A percentile compares a stretch with the other conserved stretches of the same genome.
These are phyloP conservation scores for Centropristis striata DNA, from an alignment of 2,113 vertebrate genomes.

Conservation along the genomic window DNA sequence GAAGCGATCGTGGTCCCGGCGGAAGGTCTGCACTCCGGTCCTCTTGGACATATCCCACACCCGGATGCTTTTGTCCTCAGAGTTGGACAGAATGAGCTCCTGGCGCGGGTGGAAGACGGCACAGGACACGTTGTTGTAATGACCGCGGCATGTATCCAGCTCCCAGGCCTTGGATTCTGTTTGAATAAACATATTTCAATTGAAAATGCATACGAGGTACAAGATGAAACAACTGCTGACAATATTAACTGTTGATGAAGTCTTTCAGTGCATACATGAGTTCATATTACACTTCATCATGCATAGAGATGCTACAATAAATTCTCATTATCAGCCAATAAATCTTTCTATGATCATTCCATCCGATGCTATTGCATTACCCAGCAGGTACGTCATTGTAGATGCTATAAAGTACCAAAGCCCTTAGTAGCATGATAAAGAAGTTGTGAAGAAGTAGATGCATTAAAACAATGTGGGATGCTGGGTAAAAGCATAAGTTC, in stretches of 20 bases:
- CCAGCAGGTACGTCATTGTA: not conserved
- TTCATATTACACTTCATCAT: not conserved
- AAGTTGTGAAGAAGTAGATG: not conserved
- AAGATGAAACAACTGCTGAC: too few relatives aligned
- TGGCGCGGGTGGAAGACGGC: slow-evolving; percentile 98
- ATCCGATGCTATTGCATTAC: too few relatives aligned
- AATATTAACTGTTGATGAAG: too few relatives aligned
- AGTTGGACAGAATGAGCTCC: slow-evolving; percentile 98
- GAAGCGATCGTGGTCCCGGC: slow-evolving; percentile 96
- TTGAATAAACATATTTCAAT: not conserved
- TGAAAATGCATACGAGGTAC: too few relatives aligned
- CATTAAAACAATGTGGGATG: not conserved
- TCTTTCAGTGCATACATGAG: too few relatives aligned
- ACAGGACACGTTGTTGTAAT: slow-evolving; percentile 99
- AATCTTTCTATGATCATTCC: too few relatives aligned
- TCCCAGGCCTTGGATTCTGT: slow-evolving; percentile 98
- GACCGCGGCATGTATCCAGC: slow-evolving; percentile 96
- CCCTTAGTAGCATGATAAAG: not conserved
- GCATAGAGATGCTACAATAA: not conserved
- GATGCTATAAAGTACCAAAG: not conserved
- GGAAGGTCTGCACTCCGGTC: slow-evolving; percentile 97
- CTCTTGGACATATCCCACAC: slow-evolving; percentile 99
- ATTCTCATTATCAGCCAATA: too few relatives aligned
- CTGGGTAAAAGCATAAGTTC: not conserved
- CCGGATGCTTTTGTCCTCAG: slow-evolving; percentile 97